Evolutionary conservation across 2,797 vertebrate genomes (phyloP).

Genomic region (Passerculus sandwichensis): DNA sequence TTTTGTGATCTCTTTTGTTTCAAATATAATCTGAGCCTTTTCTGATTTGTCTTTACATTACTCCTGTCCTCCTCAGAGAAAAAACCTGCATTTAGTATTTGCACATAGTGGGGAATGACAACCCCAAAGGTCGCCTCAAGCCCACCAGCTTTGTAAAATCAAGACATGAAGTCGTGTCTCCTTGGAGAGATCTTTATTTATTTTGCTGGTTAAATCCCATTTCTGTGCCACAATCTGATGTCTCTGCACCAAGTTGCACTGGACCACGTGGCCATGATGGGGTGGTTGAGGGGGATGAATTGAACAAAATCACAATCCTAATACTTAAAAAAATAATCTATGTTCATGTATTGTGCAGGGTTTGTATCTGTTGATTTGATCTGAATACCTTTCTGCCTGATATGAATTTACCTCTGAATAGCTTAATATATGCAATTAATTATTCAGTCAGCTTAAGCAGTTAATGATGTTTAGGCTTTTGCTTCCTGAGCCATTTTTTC

Average conservation of each 20-base stretch:
- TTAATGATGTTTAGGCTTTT: background rate
- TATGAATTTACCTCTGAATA: background rate
- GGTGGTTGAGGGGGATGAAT: background rate
- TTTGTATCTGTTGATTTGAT: background rate
- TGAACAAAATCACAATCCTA: background rate
- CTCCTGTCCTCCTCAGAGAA: background rate
- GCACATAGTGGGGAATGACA: background rate
- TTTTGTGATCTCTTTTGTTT: background rate
- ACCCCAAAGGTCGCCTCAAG: background rate
- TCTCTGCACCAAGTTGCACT: background rate
- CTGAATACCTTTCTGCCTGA: background rate
- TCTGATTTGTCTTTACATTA: background rate
- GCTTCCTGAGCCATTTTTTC: background rate
- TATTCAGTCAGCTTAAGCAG: background rate
- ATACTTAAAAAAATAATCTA: background rate
- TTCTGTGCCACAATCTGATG: background rate
- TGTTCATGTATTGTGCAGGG: rapidly evolving
- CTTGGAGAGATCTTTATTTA: background rate
- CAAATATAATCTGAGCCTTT: background rate
- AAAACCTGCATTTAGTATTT: rapidly evolving
- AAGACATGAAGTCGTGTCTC: rapidly evolving
- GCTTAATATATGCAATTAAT: background rate
- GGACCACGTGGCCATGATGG: rapidly evolving
- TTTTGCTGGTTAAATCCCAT: background rate
- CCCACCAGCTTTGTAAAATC: background rate